These are phyloP conservation scores for Larimichthys crocea DNA, from an alignment of 2,113 vertebrate genomes.

Conservation along the genomic window DNA sequence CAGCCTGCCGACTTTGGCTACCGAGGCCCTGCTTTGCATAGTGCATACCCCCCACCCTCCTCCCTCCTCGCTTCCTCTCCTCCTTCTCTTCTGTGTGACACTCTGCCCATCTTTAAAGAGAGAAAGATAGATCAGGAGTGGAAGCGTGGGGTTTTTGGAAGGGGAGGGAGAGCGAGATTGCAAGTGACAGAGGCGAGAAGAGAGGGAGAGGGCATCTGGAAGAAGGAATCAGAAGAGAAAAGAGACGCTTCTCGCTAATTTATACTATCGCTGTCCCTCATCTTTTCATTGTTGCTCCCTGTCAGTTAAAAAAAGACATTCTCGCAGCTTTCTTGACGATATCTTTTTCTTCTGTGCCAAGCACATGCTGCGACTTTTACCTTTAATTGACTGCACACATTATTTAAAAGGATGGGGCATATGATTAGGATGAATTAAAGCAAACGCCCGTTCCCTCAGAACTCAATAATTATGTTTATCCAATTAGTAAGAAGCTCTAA, in stretches of 20 bases:
- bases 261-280: slow-evolving; percentile 66
- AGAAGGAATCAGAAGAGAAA: slow-evolving; percentile 55
- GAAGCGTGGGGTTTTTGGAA: slow-evolving; percentile 40
- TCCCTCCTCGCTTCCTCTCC: slow-evolving; percentile 42
- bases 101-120: slow-evolving; percentile 93
- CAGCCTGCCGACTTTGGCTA: slow-evolving; percentile 98
- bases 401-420: slow-evolving; percentile 20
- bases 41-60: slow-evolving; percentile 78
- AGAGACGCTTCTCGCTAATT: slow-evolving; percentile 68
- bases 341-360: slow-evolving; percentile 26
- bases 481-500: slow-evolving; percentile 65
- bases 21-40: slow-evolving; percentile 99
- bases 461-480: slow-evolving; percentile 64
- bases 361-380: slow-evolving; percentile 43
- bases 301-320: slow-evolving; percentile 64
- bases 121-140: slow-evolving; percentile 76
- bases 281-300: slow-evolving; percentile 65
- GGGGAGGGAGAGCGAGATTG: slow-evolving; percentile 57
- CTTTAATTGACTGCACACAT: slow-evolving; percentile 44
- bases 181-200: slow-evolving; percentile 65
- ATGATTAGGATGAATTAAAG: slow-evolving; percentile 46
- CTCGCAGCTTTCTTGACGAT: slow-evolving; percentile 26
- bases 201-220: slow-evolving; percentile 54
- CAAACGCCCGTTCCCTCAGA: slow-evolving; percentile 35
- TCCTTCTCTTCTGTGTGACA: slow-evolving; percentile 85